Conservation (phyloP, 2,888 invertebrate species). For the Formica aserva region DNA sequence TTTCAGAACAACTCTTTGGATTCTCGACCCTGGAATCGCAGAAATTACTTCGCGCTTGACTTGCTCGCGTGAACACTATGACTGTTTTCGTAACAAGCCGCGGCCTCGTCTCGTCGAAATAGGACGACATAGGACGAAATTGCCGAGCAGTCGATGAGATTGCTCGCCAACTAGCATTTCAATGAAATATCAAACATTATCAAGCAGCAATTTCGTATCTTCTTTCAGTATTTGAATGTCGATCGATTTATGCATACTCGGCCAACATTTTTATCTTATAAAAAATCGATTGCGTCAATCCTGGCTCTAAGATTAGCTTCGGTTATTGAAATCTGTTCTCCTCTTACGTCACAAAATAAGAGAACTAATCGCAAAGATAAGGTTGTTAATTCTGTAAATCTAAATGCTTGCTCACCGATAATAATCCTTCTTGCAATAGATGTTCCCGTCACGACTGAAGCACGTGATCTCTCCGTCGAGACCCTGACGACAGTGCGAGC, state of each 20-base stretch:
- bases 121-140: conserved; percentile 49
- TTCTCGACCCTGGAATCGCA: conserved; percentile 61
- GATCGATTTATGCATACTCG: not conserved
- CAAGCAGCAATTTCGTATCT: conserved; percentile 24
- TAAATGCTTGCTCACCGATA: conserved; percentile 91
- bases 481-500: conserved; percentile 95
- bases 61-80: conserved; percentile 62
- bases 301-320: not conserved
- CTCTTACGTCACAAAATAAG: not conserved
- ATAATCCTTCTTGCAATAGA: conserved; percentile 98
- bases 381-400: not conserved
- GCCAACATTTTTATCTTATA: not conserved
- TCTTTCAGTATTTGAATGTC: no score
- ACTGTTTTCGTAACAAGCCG: conserved; percentile 65
- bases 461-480: conserved; percentile 97
- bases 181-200: not conserved
- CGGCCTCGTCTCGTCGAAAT: conserved; percentile 62
- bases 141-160: conserved; percentile 29
- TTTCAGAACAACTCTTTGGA: conserved; percentile 62
- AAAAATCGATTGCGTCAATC: conserved; percentile 6
- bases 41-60: conserved; percentile 75
- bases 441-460: conserved; percentile 96
- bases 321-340: not conserved
- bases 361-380: not conserved
- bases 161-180: conserved; percentile 1